A percentile compares a stretch with the other conserved stretches of the same genome.
Evolutionary conservation across 1,140 invertebrate genomes (phyloP).

Genomic region (Drosophila lacteicornis): DNA sequence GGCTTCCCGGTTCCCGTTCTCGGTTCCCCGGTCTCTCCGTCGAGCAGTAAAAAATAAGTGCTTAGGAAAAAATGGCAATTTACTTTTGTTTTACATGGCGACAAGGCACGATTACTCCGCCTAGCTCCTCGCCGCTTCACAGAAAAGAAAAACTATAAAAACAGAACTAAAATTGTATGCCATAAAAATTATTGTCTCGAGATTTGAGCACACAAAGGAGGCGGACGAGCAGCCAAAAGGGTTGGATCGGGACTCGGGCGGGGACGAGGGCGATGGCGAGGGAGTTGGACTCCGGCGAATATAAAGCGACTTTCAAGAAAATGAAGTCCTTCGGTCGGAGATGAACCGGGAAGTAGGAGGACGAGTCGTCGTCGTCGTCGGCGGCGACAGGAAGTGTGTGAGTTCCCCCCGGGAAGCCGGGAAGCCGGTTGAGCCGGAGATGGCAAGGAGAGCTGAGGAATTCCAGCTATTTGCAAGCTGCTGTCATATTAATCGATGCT

Average conservation of each 20-base stretch:
- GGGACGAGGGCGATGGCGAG: slow-evolving; percentile 10
- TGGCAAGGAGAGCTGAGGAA: slow-evolving; percentile 4
- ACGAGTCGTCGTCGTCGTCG: background rate
- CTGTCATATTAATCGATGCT: slow-evolving; percentile 26
- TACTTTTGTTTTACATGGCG: slow-evolving; percentile 74
- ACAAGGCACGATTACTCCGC: slow-evolving; percentile 36
- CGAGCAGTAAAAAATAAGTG: slow-evolving; percentile 70
- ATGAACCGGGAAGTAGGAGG: slow-evolving; percentile 15
- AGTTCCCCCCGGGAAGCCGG: background rate
- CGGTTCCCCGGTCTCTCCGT: slow-evolving; percentile 13
- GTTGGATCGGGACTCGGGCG: slow-evolving; percentile 8
- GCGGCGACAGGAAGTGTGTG: slow-evolving; percentile 22
- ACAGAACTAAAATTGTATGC: slow-evolving; percentile 73
- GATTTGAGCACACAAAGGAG: slow-evolving; percentile 57
- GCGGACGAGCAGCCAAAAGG: slow-evolving; percentile 10
- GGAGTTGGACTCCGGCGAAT: slow-evolving; percentile 21
- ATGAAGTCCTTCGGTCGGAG: slow-evolving; percentile 32
- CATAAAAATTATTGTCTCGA: slow-evolving; percentile 78
- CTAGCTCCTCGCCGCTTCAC: background rate
- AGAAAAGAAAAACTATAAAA: slow-evolving; percentile 53
- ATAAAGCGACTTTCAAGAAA: slow-evolving; percentile 49
- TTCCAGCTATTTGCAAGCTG: slow-evolving; percentile 23
- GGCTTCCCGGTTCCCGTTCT: slow-evolving; percentile 6
- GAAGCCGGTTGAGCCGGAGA: slow-evolving; percentile 13
- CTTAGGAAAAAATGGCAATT: slow-evolving; percentile 74